Conservation (phyloP, 2,797 vertebrate species). For the Macropodus opercularis region DNA sequence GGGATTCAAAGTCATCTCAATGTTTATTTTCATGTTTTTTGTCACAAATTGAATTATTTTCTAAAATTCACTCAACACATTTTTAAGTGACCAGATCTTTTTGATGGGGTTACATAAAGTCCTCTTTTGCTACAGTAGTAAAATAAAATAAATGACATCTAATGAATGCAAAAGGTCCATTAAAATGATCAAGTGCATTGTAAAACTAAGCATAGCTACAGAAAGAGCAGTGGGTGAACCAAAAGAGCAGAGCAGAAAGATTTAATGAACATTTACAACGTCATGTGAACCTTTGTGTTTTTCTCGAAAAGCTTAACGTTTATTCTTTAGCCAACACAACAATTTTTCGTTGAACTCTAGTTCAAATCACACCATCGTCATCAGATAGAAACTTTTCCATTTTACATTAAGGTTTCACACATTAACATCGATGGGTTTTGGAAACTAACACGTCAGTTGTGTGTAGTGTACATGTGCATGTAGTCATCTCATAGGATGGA, state of each 20-base stretch:
- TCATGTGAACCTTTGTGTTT: neutral
- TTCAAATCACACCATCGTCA: too few species aligned
- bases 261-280: neutral
- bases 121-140: slow-evolving; percentile 16
- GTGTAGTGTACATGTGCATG: too few species aligned
- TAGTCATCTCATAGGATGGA: too few species aligned
- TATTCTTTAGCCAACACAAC: neutral
- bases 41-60: neutral
- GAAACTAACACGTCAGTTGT: neutral
- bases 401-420: too few species aligned
- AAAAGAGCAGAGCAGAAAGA: neutral
- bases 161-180: slow-evolving; percentile 1
- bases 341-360: neutral
- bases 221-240: neutral
- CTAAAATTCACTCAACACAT: neutral
- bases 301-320: slow-evolving; percentile 1
- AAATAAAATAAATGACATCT: neutral
- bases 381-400: too few species aligned
- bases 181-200: slow-evolving; percentile 7
- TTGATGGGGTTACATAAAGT: slow-evolving; percentile 7
- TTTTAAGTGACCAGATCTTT: accelerated
- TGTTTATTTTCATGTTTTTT: neutral
- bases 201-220: slow-evolving; percentile 7
- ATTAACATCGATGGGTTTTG: too few species aligned
- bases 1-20: too few species aligned